Conservation (phyloP, 2,113 vertebrate genomes). For the Syngnathoides biaculeatus region DNA sequence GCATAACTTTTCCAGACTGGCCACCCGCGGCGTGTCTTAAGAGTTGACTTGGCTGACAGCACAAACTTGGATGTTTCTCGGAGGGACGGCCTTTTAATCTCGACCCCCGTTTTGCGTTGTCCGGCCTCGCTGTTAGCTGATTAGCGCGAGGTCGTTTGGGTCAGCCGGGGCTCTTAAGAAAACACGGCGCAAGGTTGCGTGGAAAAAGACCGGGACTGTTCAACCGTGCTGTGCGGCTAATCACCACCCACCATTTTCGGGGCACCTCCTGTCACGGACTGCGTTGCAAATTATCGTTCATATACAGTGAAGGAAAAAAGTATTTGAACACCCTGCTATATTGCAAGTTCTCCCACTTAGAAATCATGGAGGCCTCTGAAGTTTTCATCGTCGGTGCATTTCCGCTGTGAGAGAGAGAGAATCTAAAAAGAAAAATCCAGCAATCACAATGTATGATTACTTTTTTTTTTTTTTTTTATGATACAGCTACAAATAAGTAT, state of each 20-base stretch:
- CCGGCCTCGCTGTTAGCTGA: slow-evolving; percentile 29
- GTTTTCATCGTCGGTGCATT: too few species aligned
- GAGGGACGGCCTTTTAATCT: slow-evolving; percentile 17
- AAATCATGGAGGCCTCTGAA: too few species aligned
- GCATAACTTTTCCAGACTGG: background rate
- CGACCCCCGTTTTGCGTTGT: slow-evolving; percentile 14
- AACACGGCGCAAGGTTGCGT: slow-evolving; percentile 25
- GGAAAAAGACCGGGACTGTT: slow-evolving; percentile 28
- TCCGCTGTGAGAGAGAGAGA: too few species aligned
- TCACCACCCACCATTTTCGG: slow-evolving; percentile 19
- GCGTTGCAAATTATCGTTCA: too few species aligned
- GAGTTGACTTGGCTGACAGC: background rate
- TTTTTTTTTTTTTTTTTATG: too few species aligned
- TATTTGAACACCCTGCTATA: too few species aligned
- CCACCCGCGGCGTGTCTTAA: slow-evolving; percentile 14
- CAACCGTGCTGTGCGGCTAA: slow-evolving; percentile 20
- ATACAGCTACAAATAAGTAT: too few species aligned
- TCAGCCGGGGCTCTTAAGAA: background rate
- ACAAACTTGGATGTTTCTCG: slow-evolving; percentile 11
- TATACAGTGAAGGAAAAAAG: too few species aligned
- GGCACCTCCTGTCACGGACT: slow-evolving; percentile 13
- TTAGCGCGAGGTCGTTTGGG: slow-evolving; percentile 27
- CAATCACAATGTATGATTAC: too few species aligned
- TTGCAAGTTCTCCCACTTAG: too few species aligned
- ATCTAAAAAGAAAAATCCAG: too few species aligned